Conservation (phyloP, 2,888 invertebrate species). For the Chrysopilus asiliformis region DNA sequence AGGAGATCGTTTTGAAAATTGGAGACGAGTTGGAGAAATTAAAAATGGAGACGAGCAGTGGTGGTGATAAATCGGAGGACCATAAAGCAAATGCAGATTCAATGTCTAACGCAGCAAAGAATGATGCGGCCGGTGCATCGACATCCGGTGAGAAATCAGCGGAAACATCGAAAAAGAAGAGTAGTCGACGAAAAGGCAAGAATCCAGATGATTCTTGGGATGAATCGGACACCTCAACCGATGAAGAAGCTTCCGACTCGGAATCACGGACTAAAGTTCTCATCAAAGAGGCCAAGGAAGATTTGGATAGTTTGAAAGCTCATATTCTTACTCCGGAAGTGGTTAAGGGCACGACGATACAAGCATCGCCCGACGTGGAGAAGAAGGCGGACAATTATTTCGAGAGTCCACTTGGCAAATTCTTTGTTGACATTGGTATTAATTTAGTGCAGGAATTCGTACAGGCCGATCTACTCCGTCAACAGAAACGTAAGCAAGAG, state of each 20-base stretch:
- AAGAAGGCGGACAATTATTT: conserved; percentile 48
- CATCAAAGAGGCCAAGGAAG: conserved; percentile 43
- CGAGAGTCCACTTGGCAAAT: conserved; percentile 75
- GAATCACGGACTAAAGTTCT: conserved; percentile 38
- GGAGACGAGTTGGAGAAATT: conserved; percentile 49
- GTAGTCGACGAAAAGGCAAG: conserved; percentile 22
- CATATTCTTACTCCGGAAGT: conserved; percentile 36
- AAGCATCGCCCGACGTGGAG: conserved; percentile 18
- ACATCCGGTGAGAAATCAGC: conserved; percentile 24
- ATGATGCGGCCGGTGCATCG: conserved; percentile 17
- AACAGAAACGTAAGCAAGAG: conserved; percentile 72
- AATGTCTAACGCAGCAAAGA: conserved; percentile 22
- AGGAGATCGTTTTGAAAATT: conserved; percentile 52
- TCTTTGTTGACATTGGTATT: conserved; percentile 82
- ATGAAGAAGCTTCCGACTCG: conserved; percentile 36
- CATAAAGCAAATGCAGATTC: conserved; percentile 13
- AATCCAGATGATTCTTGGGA: conserved; percentile 48
- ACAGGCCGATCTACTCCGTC: conserved; percentile 77
- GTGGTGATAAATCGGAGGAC: conserved; percentile 38
- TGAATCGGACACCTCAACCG: conserved; percentile 39
- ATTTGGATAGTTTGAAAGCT: conserved; percentile 40
- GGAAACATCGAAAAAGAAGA: conserved; percentile 25
- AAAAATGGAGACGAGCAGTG: conserved; percentile 40
- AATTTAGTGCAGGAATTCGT: conserved; percentile 87
- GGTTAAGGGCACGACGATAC: conserved; percentile 21